Conservation (phyloP, 2,888 invertebrate genomes). For the Carpatolechia fugitivella region DNA sequence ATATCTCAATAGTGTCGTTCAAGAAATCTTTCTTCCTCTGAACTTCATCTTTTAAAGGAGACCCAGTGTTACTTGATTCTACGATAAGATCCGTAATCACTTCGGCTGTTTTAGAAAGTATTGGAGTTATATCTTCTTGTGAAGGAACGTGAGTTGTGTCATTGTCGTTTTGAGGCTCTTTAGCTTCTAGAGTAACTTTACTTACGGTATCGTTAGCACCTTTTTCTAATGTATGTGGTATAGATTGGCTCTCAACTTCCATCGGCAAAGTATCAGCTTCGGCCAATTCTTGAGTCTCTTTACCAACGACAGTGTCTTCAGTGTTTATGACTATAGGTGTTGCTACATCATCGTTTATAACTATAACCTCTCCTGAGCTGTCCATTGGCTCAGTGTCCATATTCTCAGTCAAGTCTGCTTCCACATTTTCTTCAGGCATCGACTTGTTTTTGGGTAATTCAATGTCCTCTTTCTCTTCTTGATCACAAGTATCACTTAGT, state of each 20-base stretch:
- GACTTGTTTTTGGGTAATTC: conserved; percentile 57
- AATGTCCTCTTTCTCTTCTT: conserved; percentile 49
- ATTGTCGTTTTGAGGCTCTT: conserved; percentile 4
- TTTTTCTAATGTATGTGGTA: conserved; percentile 8
- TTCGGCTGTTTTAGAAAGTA: conserved; percentile 23
- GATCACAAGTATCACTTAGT: conserved; percentile 15
- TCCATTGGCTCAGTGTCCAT: conserved; percentile 56
- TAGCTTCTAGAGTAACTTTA: background rate
- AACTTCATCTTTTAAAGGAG: conserved; percentile 57
- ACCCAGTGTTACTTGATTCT: conserved; percentile 44
- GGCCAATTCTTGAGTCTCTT: conserved; percentile 52
- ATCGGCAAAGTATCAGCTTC: conserved; percentile 59
- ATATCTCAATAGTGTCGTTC: conserved; percentile 79
- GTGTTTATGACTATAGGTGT: conserved; percentile 31
- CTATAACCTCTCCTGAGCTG: conserved; percentile 38
- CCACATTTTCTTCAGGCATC: conserved; percentile 32
- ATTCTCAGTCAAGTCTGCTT: conserved; percentile 48
- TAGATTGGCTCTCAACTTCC: conserved; percentile 28
- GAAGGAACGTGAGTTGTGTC: background rate
- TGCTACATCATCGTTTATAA: conserved; percentile 38
- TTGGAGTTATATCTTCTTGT: conserved; percentile 1
- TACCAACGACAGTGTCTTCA: conserved; percentile 34
- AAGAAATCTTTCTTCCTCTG: conserved; percentile 75
- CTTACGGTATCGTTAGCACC: background rate
- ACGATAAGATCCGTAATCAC: conserved; percentile 14